Evolutionary conservation across 2,888 invertebrate genomes (phyloP).

Genomic region (Xanthia icteritia): DNA sequence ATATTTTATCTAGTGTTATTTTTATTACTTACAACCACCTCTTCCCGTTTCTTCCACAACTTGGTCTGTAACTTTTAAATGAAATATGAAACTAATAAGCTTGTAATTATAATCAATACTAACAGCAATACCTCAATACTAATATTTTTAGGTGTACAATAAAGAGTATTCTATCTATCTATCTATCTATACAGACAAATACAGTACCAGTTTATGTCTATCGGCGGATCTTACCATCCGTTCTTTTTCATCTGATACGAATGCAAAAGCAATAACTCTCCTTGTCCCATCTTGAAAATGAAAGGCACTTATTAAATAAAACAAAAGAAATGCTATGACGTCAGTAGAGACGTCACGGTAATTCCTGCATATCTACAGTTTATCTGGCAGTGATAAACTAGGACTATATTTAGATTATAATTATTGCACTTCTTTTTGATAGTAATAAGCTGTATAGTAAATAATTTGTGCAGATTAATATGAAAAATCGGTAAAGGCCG

Average conservation of each 20-base stretch:
- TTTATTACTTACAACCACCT: too few relatives aligned
- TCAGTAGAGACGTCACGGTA: conserved; percentile 38
- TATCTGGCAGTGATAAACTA: conserved; percentile 45
- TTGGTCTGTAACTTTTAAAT: too few relatives aligned
- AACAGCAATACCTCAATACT: too few relatives aligned
- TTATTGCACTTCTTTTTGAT: conserved; percentile 3
- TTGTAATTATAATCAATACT: too few relatives aligned
- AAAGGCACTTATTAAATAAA: conserved; percentile 14
- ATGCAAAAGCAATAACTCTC: not conserved
- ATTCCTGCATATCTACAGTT: conserved; percentile 43
- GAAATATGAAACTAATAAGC: not conserved
- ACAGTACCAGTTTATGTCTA: too few relatives aligned
- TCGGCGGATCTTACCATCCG: not conserved
- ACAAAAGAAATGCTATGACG: conserved; percentile 41
- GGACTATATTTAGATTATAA: conserved; percentile 14
- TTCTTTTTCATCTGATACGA: not conserved
- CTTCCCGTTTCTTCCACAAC: too few relatives aligned
- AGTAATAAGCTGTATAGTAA: not conserved
- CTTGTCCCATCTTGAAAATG: not conserved
- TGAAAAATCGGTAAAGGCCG: not conserved
- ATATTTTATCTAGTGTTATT: too few relatives aligned
- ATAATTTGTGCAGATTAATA: not conserved
- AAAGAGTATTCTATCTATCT: too few relatives aligned
- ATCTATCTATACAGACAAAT: too few relatives aligned
- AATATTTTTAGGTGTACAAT: too few relatives aligned